A percentile compares a stretch with the other conserved stretches of the same genome.
These are phyloP conservation scores for Chesias legatella DNA, from an alignment of 2,888 invertebrate species.

Conservation along the genomic window DNA sequence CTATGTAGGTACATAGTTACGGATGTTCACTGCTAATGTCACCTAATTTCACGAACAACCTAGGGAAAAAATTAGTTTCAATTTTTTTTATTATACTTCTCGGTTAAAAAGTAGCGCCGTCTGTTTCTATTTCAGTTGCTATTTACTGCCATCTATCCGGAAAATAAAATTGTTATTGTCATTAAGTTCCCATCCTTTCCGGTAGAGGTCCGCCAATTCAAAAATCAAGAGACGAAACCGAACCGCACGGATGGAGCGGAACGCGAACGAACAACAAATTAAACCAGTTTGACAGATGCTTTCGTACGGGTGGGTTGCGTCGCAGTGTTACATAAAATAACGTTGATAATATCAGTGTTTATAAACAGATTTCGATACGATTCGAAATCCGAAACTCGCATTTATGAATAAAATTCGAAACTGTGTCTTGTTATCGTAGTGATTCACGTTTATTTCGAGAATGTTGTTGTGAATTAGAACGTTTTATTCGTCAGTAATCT, in stretches of 20 bases:
- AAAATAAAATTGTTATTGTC: too few relatives aligned
- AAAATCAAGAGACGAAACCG: too few relatives aligned
- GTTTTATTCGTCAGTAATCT: constrained; percentile 72
- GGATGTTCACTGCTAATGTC: too few relatives aligned
- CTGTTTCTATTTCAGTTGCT: too few relatives aligned
- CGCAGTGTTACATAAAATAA: constrained; percentile 44
- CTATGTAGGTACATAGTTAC: too few relatives aligned
- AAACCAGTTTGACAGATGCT: constrained; percentile 68
- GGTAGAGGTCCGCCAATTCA: too few relatives aligned
- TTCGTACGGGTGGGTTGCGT: constrained; percentile 47
- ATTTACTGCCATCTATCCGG: too few relatives aligned
- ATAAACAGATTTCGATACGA: constrained; percentile 58
- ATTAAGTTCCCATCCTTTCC: too few relatives aligned
- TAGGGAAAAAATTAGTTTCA: too few relatives aligned
- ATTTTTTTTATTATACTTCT: too few relatives aligned
- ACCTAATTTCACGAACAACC: too few relatives aligned
- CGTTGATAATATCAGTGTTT: constrained; percentile 71
- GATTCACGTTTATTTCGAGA: constrained; percentile 38
- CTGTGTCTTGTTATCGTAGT: constrained; percentile 30
- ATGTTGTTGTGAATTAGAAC: constrained; percentile 59
- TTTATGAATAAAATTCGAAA: constrained; percentile 48
- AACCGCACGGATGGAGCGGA: constrained; percentile 2
- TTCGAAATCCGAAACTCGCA: constrained; percentile 31
- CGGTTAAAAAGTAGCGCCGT: too few relatives aligned
- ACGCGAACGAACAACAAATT: constrained; percentile 13